Base-by-base conservation (phyloP, 1,140 invertebrate species). In the Tetramorium parvispinum region DNA sequence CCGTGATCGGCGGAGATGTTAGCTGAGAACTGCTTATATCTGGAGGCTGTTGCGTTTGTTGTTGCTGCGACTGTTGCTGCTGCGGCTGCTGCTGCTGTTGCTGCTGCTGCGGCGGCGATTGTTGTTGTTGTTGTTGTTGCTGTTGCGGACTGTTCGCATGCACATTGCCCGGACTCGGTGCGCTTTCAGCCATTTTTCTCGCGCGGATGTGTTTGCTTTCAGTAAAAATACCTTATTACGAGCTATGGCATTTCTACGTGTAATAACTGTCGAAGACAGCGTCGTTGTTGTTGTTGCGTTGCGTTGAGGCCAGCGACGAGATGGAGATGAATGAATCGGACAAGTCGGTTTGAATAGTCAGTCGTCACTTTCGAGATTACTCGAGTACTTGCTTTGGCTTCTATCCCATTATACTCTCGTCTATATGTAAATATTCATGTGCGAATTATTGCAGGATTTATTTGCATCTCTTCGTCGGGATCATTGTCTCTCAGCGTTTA, bases 21-120 rank as follows among this genome's bases (percentile, higher is more conserved):
- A 95, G 87, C 87, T 95, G 94, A 3, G 94, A 95, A 78, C 94
- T 95, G 92, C 94, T 95, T 61, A 95, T 95, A 86, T 95, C 94
- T 87, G 94, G 93, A 37, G 95, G 94, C 73, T 94, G 94, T 81
- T 91, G 91, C 16, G 90, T 81, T 55, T 92, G 87, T 32, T 93
- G 91, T 8, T 92, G 91, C 21, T 88, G 90, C 27, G 83, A 85
- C 18, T 85, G 85, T 16, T 61, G 75, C 32, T 85, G 87, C n/a
- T 88, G 85, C n/a, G 89, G 90, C 27, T 88, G 85, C 61, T 91
- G 91, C 18, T 88, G 87, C 40, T 89, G 90, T 40, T 87, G 90
- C 57, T 91, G 92, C 73, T 90, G 63, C 87, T 90, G 51, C 5
- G 59, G 59, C 87, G 90, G 49, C 5, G 59, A 82, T 43, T 57